Evolutionary conservation across 2,113 vertebrate genomes (phyloP).

Genomic region (Oncorhynchus masou): DNA sequence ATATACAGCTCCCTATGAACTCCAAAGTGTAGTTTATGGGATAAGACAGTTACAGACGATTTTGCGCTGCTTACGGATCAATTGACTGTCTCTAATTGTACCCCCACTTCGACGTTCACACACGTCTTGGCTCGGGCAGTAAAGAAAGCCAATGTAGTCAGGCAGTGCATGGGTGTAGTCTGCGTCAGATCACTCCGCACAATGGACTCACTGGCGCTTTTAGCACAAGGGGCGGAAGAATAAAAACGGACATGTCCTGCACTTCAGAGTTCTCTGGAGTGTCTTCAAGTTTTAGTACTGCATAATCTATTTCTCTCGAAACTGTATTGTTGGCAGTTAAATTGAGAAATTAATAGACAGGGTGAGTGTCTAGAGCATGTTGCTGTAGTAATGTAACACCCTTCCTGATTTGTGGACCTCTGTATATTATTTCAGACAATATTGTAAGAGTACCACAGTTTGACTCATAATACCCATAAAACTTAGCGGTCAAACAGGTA

Average conservation of each 20-base stretch:
- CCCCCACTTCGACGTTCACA: conserved; percentile 53
- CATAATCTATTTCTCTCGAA: no score
- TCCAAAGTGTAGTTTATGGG: conserved; percentile 5
- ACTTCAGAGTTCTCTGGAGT: no score
- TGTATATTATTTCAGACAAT: no score
- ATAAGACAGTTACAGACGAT: conserved; percentile 23
- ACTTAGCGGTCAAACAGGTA: no score
- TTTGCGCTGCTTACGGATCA: conserved; percentile 8
- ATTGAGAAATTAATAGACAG: no score
- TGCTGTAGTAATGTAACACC: no score
- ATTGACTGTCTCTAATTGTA: conserved; percentile 40
- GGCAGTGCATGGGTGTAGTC: conserved; percentile 68
- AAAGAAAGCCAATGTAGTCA: conserved; percentile 60
- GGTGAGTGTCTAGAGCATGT: no score
- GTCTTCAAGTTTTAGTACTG: no score
- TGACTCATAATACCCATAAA: no score
- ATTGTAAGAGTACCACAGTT: no score
- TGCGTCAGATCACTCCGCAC: conserved; percentile 62
- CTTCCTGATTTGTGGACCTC: no score
- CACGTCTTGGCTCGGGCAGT: conserved; percentile 60
- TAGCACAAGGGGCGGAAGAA: conserved; percentile 55
- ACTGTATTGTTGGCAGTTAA: no score
- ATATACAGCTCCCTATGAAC: conserved; percentile 35
- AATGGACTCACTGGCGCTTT: conserved; percentile 52
- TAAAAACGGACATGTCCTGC: conserved; percentile 24